Conservation (phyloP, 1,140 invertebrate genomes). For the Drosophila sproati region DNA sequence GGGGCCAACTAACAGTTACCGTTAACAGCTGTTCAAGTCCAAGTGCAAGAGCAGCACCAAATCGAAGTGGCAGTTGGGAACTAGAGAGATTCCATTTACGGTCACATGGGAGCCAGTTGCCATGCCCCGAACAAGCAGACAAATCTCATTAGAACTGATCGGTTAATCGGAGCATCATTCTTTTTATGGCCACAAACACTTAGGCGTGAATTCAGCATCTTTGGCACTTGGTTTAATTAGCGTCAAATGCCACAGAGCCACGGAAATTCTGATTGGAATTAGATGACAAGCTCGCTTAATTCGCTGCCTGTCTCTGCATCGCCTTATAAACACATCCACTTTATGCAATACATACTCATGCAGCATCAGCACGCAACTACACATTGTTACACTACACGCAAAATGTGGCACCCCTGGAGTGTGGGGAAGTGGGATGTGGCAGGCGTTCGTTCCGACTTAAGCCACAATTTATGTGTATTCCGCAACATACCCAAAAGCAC, state of each 20-base stretch:
- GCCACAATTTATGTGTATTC: slow-evolving; percentile 60
- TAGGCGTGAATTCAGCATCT: slow-evolving; percentile 80
- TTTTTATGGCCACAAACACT: slow-evolving; percentile 77
- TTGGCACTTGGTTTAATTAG: slow-evolving; percentile 81
- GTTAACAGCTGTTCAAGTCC: slow-evolving; percentile 45
- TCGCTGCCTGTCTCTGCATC: not conserved
- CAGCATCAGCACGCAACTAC: slow-evolving; percentile 34
- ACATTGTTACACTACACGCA: slow-evolving; percentile 61
- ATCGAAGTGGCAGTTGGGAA: slow-evolving; percentile 13
- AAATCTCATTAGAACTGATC: slow-evolving; percentile 62
- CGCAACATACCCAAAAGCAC: slow-evolving; percentile 59
- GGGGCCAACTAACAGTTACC: slow-evolving; percentile 48
- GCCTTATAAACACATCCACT: slow-evolving; percentile 41
- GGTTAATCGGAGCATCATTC: slow-evolving; percentile 64
- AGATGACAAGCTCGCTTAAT: slow-evolving; percentile 35
- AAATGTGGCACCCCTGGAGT: slow-evolving; percentile 42
- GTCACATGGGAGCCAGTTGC: slow-evolving; percentile 44
- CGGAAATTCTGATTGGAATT: slow-evolving; percentile 60
- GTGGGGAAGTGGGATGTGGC: not conserved
- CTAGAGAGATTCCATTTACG: slow-evolving; percentile 49
- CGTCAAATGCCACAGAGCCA: slow-evolving; percentile 57
- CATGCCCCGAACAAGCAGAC: slow-evolving; percentile 47
- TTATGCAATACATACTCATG: slow-evolving; percentile 30
- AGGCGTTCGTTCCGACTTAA: not conserved
- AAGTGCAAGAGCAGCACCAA: slow-evolving; percentile 13